Percentiles rank a stretch among this genome's conserved stretches.
These are phyloP conservation scores for Typhlichthys eigenmanni DNA, from an alignment of 2,797 vertebrate species.

Conservation along the genomic window DNA sequence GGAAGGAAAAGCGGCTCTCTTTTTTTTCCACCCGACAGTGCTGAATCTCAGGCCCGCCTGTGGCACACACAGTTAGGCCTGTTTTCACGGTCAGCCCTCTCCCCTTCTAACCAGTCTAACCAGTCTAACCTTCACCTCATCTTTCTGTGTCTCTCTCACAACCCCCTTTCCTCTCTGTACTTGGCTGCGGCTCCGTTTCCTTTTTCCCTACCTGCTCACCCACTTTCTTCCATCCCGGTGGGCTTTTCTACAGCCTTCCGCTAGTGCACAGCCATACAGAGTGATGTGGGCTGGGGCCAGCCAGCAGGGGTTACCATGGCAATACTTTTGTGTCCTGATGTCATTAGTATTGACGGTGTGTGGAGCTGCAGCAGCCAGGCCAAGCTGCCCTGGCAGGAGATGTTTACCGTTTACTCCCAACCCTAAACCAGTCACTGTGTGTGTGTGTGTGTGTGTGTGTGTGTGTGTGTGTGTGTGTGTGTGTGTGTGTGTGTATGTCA, in stretches of 20 bases:
- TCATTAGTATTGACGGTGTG: slow-evolving; percentile 75
- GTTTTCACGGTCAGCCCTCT: slow-evolving; percentile 64
- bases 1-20: slow-evolving; percentile 44
- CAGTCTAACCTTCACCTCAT: slow-evolving; percentile 40
- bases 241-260: slow-evolving; percentile 46
- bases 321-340: slow-evolving; percentile 72
- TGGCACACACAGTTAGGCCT: slow-evolving; percentile 69
- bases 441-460: slow-evolving; percentile 14
- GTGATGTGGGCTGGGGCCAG: slow-evolving; percentile 38
- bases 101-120: slow-evolving; percentile 35
- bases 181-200: slow-evolving; percentile 30
- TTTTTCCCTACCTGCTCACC: slow-evolving; percentile 22
- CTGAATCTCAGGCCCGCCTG: slow-evolving; percentile 68
- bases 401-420: slow-evolving; percentile 68
- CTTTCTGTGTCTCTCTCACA: slow-evolving; percentile 54
- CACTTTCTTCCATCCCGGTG: neutral
- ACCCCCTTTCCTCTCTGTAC: slow-evolving; percentile 33
- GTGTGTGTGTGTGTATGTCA: neutral
- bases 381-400: slow-evolving; percentile 61
- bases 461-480: slow-evolving; percentile 1
- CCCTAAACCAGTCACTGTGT: slow-evolving; percentile 6
- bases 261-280: slow-evolving; percentile 39
- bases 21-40: slow-evolving; percentile 39
- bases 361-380: slow-evolving; percentile 29
- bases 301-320: slow-evolving; percentile 66